Base-by-base conservation (phyloP, 2,113 vertebrate species). In the Coptodon rendalli region DNA sequence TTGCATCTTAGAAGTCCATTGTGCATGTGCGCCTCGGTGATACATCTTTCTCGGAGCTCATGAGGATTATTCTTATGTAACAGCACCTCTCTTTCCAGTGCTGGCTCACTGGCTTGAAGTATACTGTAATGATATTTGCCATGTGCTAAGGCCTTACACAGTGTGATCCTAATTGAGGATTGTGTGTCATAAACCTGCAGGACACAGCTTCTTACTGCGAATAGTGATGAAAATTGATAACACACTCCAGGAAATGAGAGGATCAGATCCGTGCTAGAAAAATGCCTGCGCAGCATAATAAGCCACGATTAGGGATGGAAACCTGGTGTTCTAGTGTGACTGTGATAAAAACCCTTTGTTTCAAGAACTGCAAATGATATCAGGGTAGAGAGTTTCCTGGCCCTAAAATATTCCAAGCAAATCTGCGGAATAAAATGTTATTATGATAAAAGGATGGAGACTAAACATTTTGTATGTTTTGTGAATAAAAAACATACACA, bases 141-240 rank as follows among this genome's bases (percentile, higher is more conserved):
- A 92, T 93, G 91, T 91, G 91, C 89, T 80, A 81, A 91, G 87
- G 66, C 88, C 84, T 73, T 78, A 87, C 90, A n/a, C 89, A 89
- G 90, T 89, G 4, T 89, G 92, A 92, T 92, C 66, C 89, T 93
- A 94, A 92, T 94, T 93, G 95, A 94, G 89, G 82, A 53, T 84
- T 87, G 91, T 92, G 85, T 89, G 86, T 90, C 86, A 84, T 89
- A 80, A 90, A 93, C 89, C 93, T 85, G 90, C 93, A 89, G 90
- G 93, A 93, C 87, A 85, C 68, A 68, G 83, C 86, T 40, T 71
- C 87, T 89, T 80, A 56, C 82, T 59, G 93, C 56, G 90, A 92
- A 89, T 81, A 79, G 87, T 85, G 92, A 92, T 94, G 88, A 83
- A 87, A 94, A 94, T 91, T 91, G 91, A 94, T 92, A 94, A 88